Evolutionary conservation across 2,797 vertebrate genomes (phyloP), one percentile per base, ranked within the genome.

Genomic region (Brachymystax lenok): DNA sequence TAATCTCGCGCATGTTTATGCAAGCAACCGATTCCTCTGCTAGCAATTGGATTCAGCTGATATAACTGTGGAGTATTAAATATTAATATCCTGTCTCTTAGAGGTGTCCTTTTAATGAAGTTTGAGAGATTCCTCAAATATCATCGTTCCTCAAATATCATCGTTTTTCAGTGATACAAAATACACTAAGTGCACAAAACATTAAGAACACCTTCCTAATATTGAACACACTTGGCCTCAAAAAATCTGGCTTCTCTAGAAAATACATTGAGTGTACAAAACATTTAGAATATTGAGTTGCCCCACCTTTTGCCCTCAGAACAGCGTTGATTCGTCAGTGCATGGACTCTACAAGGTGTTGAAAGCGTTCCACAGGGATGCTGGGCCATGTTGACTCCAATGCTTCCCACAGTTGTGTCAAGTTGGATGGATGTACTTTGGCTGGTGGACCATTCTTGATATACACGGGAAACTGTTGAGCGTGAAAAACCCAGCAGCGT

Each of bases 11-110:
- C 77, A 83, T 86, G 82, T 88, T 85, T 75, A 83, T 83, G 75
- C 79, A 77, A 72, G 83, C 71, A 19, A 79, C 51, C 54, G 76
- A 87, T 83, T 87, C 74, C 78, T 79, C 80, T 74, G 24, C 80
- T 85, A 69, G 69, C 81, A 89, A 83, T 85, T 77, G 51, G 46
- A 61, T 83, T 79, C 70, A 81, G 74, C 81, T 81, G 71, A 82
- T 85, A 70, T 77, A 86, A 84, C 81, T 74, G 73, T 80, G 70
- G 72, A 85, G 61, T 82, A 84, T 92, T 81, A 90, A 88, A 91
- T 90, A 84, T 91, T 89, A 83, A 91, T 85, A 82, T 87, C 80
- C 77, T 84, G 82, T 80, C 80, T 82, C 85, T 79, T 84, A 77
- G 52, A 82, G 63, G 76, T 80, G 76, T 73, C 77, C 78, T 80